Evolutionary conservation across 2,888 invertebrate genomes (phyloP).

Genomic region (Drosophila acutilabella): DNA sequence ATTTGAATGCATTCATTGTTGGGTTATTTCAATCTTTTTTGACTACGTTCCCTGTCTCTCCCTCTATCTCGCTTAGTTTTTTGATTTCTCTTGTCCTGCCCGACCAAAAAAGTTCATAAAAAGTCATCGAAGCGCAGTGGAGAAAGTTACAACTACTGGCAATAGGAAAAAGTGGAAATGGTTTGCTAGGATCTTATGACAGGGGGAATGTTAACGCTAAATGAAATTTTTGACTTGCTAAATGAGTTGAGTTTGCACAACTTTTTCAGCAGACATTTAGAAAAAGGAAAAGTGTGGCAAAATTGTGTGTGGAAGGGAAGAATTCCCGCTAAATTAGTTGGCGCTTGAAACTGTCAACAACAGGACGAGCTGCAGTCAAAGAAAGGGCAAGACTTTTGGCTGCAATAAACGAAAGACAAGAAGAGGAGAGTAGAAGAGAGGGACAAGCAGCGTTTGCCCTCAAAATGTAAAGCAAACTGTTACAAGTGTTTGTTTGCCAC

Average conservation of each 20-base stretch:
- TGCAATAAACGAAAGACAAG: constrained; percentile 38
- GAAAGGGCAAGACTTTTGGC: background rate
- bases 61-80: background rate
- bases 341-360: constrained; percentile 58
- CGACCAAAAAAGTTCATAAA: constrained; percentile 68
- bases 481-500: constrained; percentile 66
- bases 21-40: constrained; percentile 41
- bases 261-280: constrained; percentile 59
- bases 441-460: constrained; percentile 26
- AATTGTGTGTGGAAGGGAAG: constrained; percentile 2
- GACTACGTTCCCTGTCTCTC: background rate
- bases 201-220: constrained; percentile 61
- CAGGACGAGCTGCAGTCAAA: constrained; percentile 42
- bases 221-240: constrained; percentile 73
- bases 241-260: constrained; percentile 63
- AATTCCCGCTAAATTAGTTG: constrained; percentile 53
- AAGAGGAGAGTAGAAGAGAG: too few species aligned
- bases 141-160: constrained; percentile 35
- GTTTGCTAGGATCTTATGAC: constrained; percentile 32
- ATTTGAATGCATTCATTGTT: constrained; percentile 57
- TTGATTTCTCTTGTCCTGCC: background rate
- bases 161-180: constrained; percentile 9
- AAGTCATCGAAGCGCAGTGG: constrained; percentile 61
- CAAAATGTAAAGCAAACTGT: constrained; percentile 68
- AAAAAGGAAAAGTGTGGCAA: constrained; percentile 2